Evolutionary conservation across 2,888 invertebrate genomes (phyloP), one percentile per base, ranked within the genome.

Genomic region (Julus scanicus): DNA sequence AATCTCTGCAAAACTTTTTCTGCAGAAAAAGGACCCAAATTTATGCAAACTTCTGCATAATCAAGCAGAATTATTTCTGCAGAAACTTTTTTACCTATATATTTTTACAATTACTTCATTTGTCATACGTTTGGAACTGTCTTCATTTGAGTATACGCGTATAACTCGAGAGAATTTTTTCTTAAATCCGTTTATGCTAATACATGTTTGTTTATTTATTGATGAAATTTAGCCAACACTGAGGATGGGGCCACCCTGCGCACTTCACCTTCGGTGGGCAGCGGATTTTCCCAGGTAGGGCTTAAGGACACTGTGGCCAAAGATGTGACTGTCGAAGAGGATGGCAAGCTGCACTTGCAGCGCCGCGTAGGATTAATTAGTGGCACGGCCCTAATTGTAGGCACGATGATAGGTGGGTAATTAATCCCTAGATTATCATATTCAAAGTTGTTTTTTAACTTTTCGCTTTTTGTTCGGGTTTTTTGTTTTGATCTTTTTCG

Each of bases 291-390:
- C 63, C 88, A 89, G 88, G 85, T 88, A 39, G 88, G 80, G 63
- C 71, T 89, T 39, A 87, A 87, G 63, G 87, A 88, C 17, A 57
- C 84, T 4, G 80, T 71, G 49, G 40, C 29, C 80, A 86, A 86
- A 9, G 37, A 44, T 40, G 48, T 39, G 84, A 57, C 39, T 39
- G 39, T 63, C 48, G 88, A 86, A 63, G 89, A 88, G n/a, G 95
- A 97, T 96, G 96, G 97, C 97, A 94, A 96, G 97, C 95, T 98
- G 97, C 96, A 97, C 97, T 97, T 97, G 97, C 96, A 97, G 97
- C 97, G 97, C 96, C 96, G 97, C 96, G 96, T 98, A 95, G 98
- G 98, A 95, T 97, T 98, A 95, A 94, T 98, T 95, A 97, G 97
- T 96, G 98, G 98, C 95, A 97, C 97, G 95, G 97, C 98, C 95